Evolutionary conservation across 30 jellyfish, hydroid and myxozoan species (phyloP), one percentile per base, ranked within the genome.

Genomic region (Aurelia aurita): DNA sequence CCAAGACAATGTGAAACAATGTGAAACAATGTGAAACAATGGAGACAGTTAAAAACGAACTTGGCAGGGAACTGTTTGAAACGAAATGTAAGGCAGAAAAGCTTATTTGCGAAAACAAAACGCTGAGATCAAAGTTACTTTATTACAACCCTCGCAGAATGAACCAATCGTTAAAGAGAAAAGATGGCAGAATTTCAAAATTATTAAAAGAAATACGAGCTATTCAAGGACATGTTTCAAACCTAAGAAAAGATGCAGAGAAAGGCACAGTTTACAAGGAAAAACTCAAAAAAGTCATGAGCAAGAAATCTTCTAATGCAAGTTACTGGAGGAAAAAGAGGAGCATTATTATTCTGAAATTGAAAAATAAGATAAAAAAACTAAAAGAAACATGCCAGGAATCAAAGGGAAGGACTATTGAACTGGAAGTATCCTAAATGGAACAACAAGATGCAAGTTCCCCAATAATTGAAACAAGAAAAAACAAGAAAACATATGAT

Each of bases 251-350:
- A 34, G 46, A 34, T 34, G 46, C 46, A 7, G 7, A 34, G 46
- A 34, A 34, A 34, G 46, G 46, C 7, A 10, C 46, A 34, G 46
- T 34, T 34, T 34, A 7, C 46, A 57, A 57, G 29, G 77, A 29
- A 65, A 27, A 16, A 62, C 43, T 62, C 7, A 62, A 62, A 3
- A 25, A 27, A 62, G 43, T 62, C 43, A 62, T 15, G 28, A 16
- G 45, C 3, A 53, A 62, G 47, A n/a, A 62, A 62, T 15, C 47
- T 18, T 62, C 74, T 4, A 62, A 62, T 62, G 47, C 74, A n/a
- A 62, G 74, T 62, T 62, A 62, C 13, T 62, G 74, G 74, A 62
- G 28, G 28, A 65, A 65, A 5, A 62, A 62, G 74, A 62, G 13
- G 43, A 15, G 43, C 32, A 22, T 0, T 14, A 27, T 18, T 62